A percentile compares a stretch with the other conserved stretches of the same genome.
These are phyloP conservation scores for Cassiopea xamachana DNA, from an alignment of 30 jellyfish, hydroid and myxozoan genomes.

Conservation along the genomic window DNA sequence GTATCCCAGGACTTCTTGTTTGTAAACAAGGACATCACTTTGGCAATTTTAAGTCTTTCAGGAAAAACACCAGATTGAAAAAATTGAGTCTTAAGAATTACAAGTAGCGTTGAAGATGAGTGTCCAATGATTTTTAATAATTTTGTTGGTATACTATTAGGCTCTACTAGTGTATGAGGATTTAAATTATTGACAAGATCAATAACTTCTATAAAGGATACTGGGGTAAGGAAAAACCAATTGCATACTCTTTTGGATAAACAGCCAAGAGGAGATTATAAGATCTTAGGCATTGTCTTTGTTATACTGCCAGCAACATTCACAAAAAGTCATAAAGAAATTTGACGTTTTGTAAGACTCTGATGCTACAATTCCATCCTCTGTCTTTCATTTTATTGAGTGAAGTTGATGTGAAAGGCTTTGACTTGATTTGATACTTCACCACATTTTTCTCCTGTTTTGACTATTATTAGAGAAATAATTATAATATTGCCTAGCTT, in stretches of 20 bases:
- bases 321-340: neutral
- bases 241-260: neutral
- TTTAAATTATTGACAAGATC: conserved; percentile 2
- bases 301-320: neutral
- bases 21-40: neutral
- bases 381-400: neutral
- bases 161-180: neutral
- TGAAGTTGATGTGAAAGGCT: neutral
- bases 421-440: neutral
- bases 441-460: conserved; percentile 1
- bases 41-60: conserved; percentile 12
- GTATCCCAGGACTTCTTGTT: neutral
- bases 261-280: neutral
- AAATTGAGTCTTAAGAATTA: neutral
- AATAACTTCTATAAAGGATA: neutral
- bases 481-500: neutral
- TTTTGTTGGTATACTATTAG: conserved; percentile 7
- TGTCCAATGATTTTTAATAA: conserved; percentile 6
- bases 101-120: neutral
- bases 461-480: neutral
- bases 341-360: neutral
- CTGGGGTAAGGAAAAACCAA: conserved; percentile 6
- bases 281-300: neutral
- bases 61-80: conserved; percentile 1
- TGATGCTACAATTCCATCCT: neutral